Base-by-base conservation (phyloP, 2,113 vertebrate species). In the Cepphus grylle region DNA sequence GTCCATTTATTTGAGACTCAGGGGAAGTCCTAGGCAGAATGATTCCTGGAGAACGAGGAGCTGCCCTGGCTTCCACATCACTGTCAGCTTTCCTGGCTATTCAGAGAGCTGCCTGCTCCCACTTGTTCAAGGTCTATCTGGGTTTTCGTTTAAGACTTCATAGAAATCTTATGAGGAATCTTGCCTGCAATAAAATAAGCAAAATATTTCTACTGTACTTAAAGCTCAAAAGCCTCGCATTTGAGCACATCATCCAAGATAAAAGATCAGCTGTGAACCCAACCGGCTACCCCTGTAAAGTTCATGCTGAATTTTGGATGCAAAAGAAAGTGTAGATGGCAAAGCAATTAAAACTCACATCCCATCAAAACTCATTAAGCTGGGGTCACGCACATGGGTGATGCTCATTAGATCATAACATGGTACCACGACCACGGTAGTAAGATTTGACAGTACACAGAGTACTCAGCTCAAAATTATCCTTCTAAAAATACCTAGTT, bases 401-500 rank as follows among this genome's bases (percentile, higher is more conserved):
- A 49, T 3, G 38, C n/a, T 80, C 55, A 55, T 80, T 88, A 80
- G 56, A 84, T 63, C 42, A 22, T 65, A 82, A 65, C 12, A 43
- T 7, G 14, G 61, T 69, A 20, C 30, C 32, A n/a, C 42, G 65
- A 86, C 38, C 71, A 93, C n/a, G 29, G 49, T 10, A 61, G 67
- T 52, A 78, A 55, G 20, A 81, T 27, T 23, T 91, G 40, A 47
- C 36, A 85, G 77, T 58, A 69, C 42, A 90, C 34, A 73, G 69
- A 94, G 71, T 50, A 91, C 73, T 94, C 17, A 56, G 40, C 63
- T 97, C 76, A 96, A 81, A 92, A 91, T 90, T 69, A 94, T 96
- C 22, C 9, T 96, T 97, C 97, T 93, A 97, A 95, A 97, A 97
- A 96, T 92, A 97, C 45, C 58, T 82, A 81, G 91, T 96, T 96